Percentiles rank a stretch among this genome's conserved stretches.
Conservation (phyloP, 2,888 invertebrate genomes). For the Tuberolachnus salignus region DNA sequence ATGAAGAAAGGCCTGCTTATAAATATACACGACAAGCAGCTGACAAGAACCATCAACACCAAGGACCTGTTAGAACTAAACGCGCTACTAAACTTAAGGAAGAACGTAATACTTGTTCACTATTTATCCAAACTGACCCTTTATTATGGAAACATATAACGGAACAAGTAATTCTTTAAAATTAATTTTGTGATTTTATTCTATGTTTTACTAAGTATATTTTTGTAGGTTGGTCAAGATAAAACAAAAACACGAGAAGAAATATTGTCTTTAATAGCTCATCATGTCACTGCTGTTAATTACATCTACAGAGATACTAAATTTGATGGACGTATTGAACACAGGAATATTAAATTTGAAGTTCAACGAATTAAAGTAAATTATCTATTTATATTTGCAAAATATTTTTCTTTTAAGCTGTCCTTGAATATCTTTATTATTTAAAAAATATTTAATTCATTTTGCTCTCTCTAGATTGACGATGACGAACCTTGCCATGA, state of each 20-base stretch:
- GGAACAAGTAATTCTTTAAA: slow-evolving; percentile 71
- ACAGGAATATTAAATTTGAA: slow-evolving; percentile 95
- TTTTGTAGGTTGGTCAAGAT: slow-evolving; percentile 71
- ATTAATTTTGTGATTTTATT: slow-evolving; percentile 50
- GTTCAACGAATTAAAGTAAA: slow-evolving; percentile 82
- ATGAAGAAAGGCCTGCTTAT: slow-evolving; percentile 52
- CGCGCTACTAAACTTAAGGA: slow-evolving; percentile 70
- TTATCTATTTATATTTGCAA: background rate
- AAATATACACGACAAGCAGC: slow-evolving; percentile 49
- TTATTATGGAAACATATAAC: slow-evolving; percentile 94
- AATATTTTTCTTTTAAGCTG: slow-evolving; percentile 26
- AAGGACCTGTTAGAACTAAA: slow-evolving; percentile 57
- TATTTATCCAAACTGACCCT: slow-evolving; percentile 98
- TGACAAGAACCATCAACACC: slow-evolving; percentile 25
- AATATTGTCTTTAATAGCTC: slow-evolving; percentile 94
- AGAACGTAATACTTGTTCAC: slow-evolving; percentile 81
- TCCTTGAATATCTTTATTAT: too few relatives aligned
- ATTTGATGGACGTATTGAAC: slow-evolving; percentile 88
- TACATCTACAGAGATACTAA: slow-evolving; percentile 94
- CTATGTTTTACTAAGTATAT: slow-evolving; percentile 17
- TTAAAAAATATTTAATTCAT: too few relatives aligned
- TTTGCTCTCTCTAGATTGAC: slow-evolving; percentile 74
- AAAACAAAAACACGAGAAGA: slow-evolving; percentile 93
- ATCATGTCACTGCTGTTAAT: slow-evolving; percentile 98
- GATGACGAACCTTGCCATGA: slow-evolving; percentile 81